A percentile compares a stretch with the other conserved stretches of the same genome.
Conservation (phyloP, 1,140 invertebrate genomes). For the Colletes latitarsis region DNA sequence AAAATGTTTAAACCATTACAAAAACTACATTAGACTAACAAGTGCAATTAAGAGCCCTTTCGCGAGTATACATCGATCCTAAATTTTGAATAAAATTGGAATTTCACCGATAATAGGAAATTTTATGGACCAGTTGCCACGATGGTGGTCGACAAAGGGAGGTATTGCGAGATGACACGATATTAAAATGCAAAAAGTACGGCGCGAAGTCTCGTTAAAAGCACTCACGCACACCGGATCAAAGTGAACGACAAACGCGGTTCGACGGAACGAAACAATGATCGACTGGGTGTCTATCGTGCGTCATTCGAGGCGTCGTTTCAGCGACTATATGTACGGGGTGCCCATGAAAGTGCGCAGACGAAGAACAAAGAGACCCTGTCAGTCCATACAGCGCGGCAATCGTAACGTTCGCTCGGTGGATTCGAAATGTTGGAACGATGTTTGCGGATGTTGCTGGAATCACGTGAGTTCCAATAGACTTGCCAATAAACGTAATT, state of each 20-base stretch:
- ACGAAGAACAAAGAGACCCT: conserved; percentile 74
- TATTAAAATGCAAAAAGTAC: neutral
- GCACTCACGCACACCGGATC: neutral
- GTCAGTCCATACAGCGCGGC: neutral
- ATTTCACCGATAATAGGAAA: too few relatives aligned
- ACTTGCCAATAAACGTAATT: too few relatives aligned
- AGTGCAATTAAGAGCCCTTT: too few relatives aligned
- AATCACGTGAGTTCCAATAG: conserved; percentile 64
- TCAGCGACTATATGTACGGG: conserved; percentile 87
- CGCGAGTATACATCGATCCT: too few relatives aligned
- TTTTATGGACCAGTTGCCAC: too few relatives aligned
- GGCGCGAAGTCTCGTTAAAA: neutral
- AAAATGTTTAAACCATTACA: too few relatives aligned
- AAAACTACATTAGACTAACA: too few relatives aligned
- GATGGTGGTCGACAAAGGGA: too few relatives aligned
- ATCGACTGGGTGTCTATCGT: conserved; percentile 91
- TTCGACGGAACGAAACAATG: conserved; percentile 78
- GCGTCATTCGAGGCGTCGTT: conserved; percentile 86
- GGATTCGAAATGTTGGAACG: conserved; percentile 21
- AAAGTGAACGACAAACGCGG: conserved; percentile 12
- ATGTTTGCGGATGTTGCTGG: conserved; percentile 66
- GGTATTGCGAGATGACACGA: too few relatives aligned
- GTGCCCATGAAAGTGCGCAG: conserved; percentile 85
- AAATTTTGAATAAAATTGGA: too few relatives aligned
- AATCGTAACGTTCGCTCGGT: conserved; percentile 29